These are phyloP conservation scores for Teleiodes luculella DNA, from an alignment of 2,888 invertebrate species.

Conservation along the genomic window DNA sequence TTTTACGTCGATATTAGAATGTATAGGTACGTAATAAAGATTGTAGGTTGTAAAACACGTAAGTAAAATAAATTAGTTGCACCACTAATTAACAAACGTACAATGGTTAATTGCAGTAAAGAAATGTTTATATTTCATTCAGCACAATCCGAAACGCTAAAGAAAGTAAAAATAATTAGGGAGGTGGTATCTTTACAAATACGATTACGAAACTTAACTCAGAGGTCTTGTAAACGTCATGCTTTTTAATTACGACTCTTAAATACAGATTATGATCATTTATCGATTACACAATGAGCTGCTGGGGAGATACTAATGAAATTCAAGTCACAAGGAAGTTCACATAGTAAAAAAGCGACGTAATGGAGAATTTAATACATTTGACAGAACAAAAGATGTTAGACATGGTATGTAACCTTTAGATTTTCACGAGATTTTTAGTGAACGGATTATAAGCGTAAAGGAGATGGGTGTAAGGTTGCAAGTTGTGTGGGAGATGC, in stretches of 20 bases:
- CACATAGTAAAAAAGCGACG: slow-evolving; percentile 20
- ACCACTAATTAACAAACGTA: neutral
- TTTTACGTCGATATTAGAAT: neutral
- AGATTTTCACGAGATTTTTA: neutral
- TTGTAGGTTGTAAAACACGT: neutral
- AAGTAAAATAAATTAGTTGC: neutral
- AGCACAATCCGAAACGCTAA: slow-evolving; percentile 21
- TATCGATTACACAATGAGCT: neutral
- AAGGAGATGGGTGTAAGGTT: slow-evolving; percentile 33
- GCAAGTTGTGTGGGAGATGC: slow-evolving; percentile 27
- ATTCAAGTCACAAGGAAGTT: slow-evolving; percentile 5
- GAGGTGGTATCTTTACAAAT: slow-evolving; percentile 28
- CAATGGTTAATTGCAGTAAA: slow-evolving; percentile 6
- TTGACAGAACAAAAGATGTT: slow-evolving; percentile 41
- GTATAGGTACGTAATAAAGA: neutral
- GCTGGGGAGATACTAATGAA: neutral
- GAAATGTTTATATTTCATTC: slow-evolving; percentile 19
- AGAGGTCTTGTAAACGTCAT: slow-evolving; percentile 24
- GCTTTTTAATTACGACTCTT: slow-evolving; percentile 27
- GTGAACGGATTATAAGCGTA: neutral
- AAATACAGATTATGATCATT: neutral
- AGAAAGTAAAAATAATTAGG: slow-evolving; percentile 51
- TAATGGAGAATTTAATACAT: slow-evolving; percentile 32
- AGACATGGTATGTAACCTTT: slow-evolving; percentile 12
- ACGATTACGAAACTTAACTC: slow-evolving; percentile 32